phyloP scores from a whole-genome alignment of 2,797 vertebrate species.

The Premnoplex brunnescens region DNA sequence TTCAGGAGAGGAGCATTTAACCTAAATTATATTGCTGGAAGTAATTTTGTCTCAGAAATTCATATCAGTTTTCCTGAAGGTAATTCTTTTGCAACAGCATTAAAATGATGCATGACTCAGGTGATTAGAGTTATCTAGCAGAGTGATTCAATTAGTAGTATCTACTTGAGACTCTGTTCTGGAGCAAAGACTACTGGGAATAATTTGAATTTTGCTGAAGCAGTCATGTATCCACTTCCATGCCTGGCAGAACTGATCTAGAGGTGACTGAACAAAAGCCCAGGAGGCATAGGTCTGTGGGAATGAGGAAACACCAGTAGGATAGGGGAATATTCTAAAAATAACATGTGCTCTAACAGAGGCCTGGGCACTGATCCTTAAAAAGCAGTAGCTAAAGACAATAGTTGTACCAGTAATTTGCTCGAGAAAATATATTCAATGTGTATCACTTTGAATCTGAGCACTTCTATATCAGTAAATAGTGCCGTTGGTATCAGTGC shows the following conservation, averaged over 20 bases:
- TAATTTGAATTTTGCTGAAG: neutral
- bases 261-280: neutral
- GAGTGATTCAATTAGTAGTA: neutral
- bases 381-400: neutral
- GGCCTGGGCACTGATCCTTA: neutral
- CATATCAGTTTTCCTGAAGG: neutral
- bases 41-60: neutral
- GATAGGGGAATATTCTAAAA: neutral
- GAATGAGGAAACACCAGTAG: neutral
- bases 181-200: neutral
- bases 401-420: neutral
- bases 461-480: neutral
- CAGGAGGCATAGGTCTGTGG: neutral
- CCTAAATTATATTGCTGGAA: neutral
- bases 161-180: neutral
- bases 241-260: neutral
- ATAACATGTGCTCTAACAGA: neutral
- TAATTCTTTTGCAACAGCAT: neutral
- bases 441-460: neutral
- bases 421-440: neutral
- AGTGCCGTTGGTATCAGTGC: neutral
- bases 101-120: neutral
- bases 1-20: neutral
- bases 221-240: neutral
- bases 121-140: neutral